Evolutionary conservation across 2,113 vertebrate genomes (phyloP).

Genomic region (Corvus hawaiiensis): DNA sequence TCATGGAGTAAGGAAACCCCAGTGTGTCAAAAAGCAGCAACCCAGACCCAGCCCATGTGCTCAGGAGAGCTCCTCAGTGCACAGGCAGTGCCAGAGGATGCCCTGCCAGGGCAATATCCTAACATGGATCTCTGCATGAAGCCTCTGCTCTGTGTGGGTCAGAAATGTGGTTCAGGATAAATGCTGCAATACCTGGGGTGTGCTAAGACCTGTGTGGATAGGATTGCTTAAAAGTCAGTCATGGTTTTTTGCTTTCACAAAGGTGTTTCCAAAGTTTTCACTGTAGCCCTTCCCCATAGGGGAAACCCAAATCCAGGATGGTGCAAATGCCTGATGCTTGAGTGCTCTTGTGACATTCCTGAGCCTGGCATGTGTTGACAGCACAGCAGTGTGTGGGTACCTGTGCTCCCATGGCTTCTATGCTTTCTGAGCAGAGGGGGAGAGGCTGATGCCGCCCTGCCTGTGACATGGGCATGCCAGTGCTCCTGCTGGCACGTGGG

Average conservation of each 20-base stretch:
- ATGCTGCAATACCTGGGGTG: not conserved
- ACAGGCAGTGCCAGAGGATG: not conserved
- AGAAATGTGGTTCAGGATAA: not conserved
- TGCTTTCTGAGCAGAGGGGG: not conserved
- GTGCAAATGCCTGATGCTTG: not conserved
- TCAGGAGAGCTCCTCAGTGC: not conserved
- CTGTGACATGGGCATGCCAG: fast-evolving
- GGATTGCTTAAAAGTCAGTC: not conserved
- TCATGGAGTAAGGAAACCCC: not conserved
- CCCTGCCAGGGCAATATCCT: not conserved
- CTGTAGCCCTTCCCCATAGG: not conserved
- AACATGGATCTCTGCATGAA: not conserved
- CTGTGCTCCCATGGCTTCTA: not conserved
- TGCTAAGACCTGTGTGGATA: not conserved
- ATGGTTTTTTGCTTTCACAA: not conserved
- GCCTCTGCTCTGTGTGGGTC: not conserved
- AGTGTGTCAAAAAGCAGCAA: not conserved
- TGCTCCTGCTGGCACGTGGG: not conserved
- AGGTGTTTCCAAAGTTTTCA: not conserved
- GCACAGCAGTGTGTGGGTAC: not conserved
- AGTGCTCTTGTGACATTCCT: not conserved
- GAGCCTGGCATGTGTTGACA: not conserved
- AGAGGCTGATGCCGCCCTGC: not conserved
- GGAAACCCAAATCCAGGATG: not conserved
- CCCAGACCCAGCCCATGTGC: not conserved